Percentiles rank a stretch among this genome's conserved stretches.
These are phyloP conservation scores for Dynastes maya DNA, from an alignment of 2,888 invertebrate genomes.

Conservation along the genomic window DNA sequence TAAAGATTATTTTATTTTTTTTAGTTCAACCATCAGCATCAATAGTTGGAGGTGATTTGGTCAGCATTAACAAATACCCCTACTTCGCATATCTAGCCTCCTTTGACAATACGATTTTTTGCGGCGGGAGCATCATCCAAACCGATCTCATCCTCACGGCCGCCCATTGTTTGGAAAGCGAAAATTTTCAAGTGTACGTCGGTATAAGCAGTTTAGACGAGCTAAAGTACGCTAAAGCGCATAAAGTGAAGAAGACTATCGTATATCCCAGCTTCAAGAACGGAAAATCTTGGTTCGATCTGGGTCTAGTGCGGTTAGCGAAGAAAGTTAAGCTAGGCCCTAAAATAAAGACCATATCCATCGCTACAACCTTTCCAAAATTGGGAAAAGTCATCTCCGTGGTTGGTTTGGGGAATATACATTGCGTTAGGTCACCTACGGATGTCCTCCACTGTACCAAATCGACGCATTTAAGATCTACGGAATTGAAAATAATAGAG, in stretches of 20 bases:
- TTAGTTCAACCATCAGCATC: conserved; percentile 10
- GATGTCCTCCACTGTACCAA: not conserved
- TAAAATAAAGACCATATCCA: not conserved
- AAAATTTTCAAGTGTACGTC: conserved; percentile 7
- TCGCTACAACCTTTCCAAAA: conserved; percentile 8
- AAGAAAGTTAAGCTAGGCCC: conserved; percentile 3
- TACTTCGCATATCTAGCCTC: conserved; percentile 12
- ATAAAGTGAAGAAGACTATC: conserved; percentile 26
- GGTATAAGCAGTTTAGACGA: conserved; percentile 18
- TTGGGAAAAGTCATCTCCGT: not conserved
- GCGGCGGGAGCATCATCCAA: conserved; percentile 41
- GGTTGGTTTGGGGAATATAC: not conserved
- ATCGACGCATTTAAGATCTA: conserved; percentile 4
- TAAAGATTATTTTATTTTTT: conserved; percentile 12
- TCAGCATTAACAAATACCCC: not conserved
- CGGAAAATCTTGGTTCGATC: conserved; percentile 11
- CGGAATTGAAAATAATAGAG: not conserved
- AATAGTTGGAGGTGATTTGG: conserved; percentile 18
- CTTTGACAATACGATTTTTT: conserved; percentile 9
- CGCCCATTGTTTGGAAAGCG: conserved; percentile 42
- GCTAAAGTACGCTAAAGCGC: not conserved
- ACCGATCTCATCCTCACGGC: conserved; percentile 47
- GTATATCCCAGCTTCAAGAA: conserved; percentile 4
- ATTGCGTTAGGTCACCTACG: not conserved
- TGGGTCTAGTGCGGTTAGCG: conserved; percentile 6